Conservation (phyloP, 2,888 invertebrate species). For the Aleiodes testaceus region DNA sequence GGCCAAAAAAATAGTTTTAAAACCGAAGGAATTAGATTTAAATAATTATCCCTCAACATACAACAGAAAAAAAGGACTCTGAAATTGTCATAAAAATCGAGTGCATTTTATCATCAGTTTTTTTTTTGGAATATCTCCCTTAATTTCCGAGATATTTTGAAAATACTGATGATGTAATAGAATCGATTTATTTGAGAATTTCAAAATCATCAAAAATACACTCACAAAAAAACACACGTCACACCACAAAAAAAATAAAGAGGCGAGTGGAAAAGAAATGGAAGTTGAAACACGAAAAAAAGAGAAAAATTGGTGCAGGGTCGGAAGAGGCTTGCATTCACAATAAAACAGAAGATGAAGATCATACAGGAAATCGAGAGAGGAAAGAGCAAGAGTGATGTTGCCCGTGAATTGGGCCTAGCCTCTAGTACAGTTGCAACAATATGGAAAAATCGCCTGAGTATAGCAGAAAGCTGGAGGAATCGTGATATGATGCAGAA, state of each 20-base stretch:
- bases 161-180: too few relatives aligned
- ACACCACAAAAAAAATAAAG: constrained; percentile 34
- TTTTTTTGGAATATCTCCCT: too few relatives aligned
- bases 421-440: constrained; percentile 77
- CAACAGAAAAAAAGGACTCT: too few relatives aligned
- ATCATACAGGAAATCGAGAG: constrained; percentile 77
- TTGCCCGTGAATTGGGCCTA: constrained; percentile 75
- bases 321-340: constrained; percentile 77
- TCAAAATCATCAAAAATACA: too few relatives aligned
- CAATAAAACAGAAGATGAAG: constrained; percentile 78
- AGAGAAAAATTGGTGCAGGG: constrained; percentile 71
- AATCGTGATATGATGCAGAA: constrained; percentile 70
- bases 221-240: too few relatives aligned
- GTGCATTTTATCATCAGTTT: too few relatives aligned
- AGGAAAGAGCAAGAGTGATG: constrained; percentile 77
- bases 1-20: too few relatives aligned
- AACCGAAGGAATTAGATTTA: too few relatives aligned
- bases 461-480: constrained; percentile 73
- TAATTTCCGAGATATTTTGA: too few relatives aligned
- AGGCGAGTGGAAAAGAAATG: constrained; percentile 24
- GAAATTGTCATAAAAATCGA: too few relatives aligned
- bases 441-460: constrained; percentile 77
- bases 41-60: too few relatives aligned
- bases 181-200: too few relatives aligned
- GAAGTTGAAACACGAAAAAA: constrained; percentile 44